Percentiles rank a stretch among this genome's conserved stretches.
Conservation (phyloP, 2,888 invertebrate genomes). For the Rhimphoctona megacephalus region DNA sequence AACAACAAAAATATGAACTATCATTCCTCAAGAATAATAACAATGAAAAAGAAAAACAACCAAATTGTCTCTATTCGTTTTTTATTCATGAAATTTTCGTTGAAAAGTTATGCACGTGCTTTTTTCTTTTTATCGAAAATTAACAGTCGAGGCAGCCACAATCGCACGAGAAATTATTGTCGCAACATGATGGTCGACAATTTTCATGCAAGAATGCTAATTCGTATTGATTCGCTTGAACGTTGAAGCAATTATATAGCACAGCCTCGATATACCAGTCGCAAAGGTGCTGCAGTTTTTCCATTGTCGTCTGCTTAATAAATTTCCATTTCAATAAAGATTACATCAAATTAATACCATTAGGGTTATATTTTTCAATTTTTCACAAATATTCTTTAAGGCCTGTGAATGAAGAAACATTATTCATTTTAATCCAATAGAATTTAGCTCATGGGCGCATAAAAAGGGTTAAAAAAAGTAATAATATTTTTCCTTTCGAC, state of each 20-base stretch:
- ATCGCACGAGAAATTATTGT: slow-evolving; percentile 61
- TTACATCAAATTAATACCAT: neutral
- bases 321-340: slow-evolving; percentile 20
- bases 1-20: slow-evolving; percentile 64
- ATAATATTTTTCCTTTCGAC: too few relatives aligned
- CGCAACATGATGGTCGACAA: slow-evolving; percentile 57
- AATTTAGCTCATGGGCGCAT: neutral
- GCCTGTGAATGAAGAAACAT: neutral
- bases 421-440: neutral
- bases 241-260: slow-evolving; percentile 84
- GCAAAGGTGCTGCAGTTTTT: slow-evolving; percentile 84
- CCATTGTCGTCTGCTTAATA: slow-evolving; percentile 73
- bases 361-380: neutral
- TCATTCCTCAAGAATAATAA: slow-evolving; percentile 24
- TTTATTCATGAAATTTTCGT: slow-evolving; percentile 55
- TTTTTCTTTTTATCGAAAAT: slow-evolving; percentile 44
- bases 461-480: neutral
- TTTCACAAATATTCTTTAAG: neutral
- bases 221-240: slow-evolving; percentile 85
- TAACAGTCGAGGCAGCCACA: slow-evolving; percentile 66
- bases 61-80: slow-evolving; percentile 52
- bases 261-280: slow-evolving; percentile 84
- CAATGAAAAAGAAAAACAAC: slow-evolving; percentile 13
- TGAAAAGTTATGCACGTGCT: slow-evolving; percentile 54
- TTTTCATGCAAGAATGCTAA: slow-evolving; percentile 84